These are phyloP conservation scores for Sarcoramphus papa DNA, from an alignment of 2,797 vertebrate genomes.

Conservation along the genomic window DNA sequence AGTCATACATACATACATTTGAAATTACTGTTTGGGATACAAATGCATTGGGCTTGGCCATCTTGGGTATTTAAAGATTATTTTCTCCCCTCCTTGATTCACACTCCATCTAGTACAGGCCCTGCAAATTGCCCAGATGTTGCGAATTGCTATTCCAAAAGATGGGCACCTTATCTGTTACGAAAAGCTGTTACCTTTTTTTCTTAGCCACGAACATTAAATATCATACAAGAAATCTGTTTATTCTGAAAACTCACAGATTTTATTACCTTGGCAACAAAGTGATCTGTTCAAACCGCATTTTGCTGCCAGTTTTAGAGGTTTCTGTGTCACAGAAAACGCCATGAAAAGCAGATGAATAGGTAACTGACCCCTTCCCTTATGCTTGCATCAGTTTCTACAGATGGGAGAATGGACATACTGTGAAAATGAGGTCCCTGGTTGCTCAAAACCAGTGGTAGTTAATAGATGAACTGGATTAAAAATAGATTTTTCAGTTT, in stretches of 20 bases:
- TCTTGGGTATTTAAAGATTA: background rate
- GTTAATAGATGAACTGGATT: background rate
- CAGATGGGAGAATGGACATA: background rate
- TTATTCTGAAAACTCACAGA: constrained; percentile 1
- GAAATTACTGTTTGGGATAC: background rate
- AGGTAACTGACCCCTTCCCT: background rate
- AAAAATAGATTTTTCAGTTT: background rate
- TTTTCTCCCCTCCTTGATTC: background rate
- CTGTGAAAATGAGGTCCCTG: background rate
- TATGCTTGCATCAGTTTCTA: background rate
- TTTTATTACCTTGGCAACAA: constrained; percentile 46
- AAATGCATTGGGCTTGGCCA: background rate
- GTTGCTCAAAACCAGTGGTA: background rate
- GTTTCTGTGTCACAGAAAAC: background rate
- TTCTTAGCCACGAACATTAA: background rate
- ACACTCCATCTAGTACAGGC: background rate
- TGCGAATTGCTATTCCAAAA: background rate
- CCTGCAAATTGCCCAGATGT: background rate
- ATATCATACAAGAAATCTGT: background rate
- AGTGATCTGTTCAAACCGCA: background rate
- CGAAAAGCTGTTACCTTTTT: background rate
- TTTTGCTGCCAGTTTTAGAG: background rate
- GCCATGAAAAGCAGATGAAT: background rate
- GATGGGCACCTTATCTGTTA: background rate
- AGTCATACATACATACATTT: background rate